These are phyloP conservation scores for Ypsolopha sequella DNA, from an alignment of 2,888 invertebrate genomes.

Conservation along the genomic window DNA sequence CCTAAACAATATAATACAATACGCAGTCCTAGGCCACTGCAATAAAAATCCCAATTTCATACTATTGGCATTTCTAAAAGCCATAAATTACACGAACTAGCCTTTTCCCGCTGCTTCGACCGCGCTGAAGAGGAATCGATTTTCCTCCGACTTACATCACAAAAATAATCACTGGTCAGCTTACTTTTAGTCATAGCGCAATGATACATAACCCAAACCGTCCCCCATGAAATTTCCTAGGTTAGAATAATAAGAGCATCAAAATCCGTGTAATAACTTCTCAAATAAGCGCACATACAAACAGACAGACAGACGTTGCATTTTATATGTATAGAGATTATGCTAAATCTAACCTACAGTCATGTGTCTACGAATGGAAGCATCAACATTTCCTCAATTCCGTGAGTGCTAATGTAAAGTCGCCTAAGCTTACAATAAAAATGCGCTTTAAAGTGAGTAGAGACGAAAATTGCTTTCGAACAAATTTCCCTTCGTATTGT, in stretches of 20 bases:
- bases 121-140: too few relatives aligned
- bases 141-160: too few relatives aligned
- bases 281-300: too few relatives aligned
- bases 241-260: too few relatives aligned
- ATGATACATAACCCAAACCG: too few relatives aligned
- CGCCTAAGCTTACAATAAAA: constrained; percentile 49
- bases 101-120: neutral
- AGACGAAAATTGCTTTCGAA: constrained; percentile 35
- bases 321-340: neutral
- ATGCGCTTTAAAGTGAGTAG: constrained; percentile 27
- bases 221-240: too few relatives aligned
- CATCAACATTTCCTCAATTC: constrained; percentile 63
- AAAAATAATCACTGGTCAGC: neutral
- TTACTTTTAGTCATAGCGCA: neutral
- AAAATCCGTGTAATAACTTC: too few relatives aligned
- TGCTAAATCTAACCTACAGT: neutral
- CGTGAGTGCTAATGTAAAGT: constrained; percentile 54
- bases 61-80: neutral
- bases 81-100: neutral
- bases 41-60: neutral
- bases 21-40: neutral
- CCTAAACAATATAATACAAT: neutral
- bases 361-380: constrained; percentile 41
- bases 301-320: too few relatives aligned
- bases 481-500: neutral